phyloP scores from a whole-genome alignment of 2,888 invertebrate genomes.

The Amphipyra tragopoginis region DNA sequence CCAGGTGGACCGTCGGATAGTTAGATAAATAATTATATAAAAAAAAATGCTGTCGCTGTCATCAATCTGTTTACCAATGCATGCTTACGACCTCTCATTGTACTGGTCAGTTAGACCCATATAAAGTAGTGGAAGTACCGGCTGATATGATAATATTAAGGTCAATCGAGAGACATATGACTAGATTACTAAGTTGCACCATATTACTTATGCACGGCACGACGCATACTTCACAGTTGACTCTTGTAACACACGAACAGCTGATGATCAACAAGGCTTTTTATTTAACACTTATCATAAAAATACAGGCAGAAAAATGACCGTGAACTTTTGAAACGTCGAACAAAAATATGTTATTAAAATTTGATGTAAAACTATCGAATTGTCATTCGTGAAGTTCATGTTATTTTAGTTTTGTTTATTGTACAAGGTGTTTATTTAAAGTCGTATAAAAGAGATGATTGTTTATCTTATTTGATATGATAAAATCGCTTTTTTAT shows the following conservation, averaged over 20 bases:
- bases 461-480: neutral
- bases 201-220: slow-evolving; percentile 26
- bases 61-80: too few relatives aligned
- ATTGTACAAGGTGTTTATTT: slow-evolving; percentile 33
- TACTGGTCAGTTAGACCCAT: neutral
- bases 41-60: too few relatives aligned
- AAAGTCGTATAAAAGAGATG: neutral
- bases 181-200: slow-evolving; percentile 1
- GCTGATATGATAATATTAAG: neutral
- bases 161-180: neutral
- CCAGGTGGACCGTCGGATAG: too few relatives aligned
- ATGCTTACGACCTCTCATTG: neutral
- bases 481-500: too few relatives aligned
- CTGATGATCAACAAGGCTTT: slow-evolving; percentile 13
- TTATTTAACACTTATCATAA: slow-evolving; percentile 21
- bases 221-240: slow-evolving; percentile 28
- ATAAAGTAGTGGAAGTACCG: too few relatives aligned
- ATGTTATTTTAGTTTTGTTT: slow-evolving; percentile 21
- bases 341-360: slow-evolving; percentile 37
- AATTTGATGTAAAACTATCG: slow-evolving; percentile 34
- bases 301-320: slow-evolving; percentile 9
- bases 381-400: slow-evolving; percentile 16
- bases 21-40: too few relatives aligned
- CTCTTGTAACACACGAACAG: slow-evolving; percentile 21
- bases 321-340: slow-evolving; percentile 33